These are phyloP conservation scores for Actinostola sp. DNA, from an alignment of 92 coral and sea anemone species.

Conservation along the genomic window DNA sequence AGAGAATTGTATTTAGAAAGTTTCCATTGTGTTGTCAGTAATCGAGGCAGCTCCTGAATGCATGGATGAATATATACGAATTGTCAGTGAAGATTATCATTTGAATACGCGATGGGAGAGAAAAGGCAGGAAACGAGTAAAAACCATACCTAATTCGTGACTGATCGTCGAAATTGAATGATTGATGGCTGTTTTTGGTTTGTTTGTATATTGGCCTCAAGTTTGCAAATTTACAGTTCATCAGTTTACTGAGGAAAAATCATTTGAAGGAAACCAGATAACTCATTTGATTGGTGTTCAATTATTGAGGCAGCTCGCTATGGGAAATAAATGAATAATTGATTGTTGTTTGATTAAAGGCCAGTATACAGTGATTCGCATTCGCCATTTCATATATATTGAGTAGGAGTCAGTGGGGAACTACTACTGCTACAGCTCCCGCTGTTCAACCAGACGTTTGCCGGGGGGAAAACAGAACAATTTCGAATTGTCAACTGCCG, in stretches of 20 bases:
- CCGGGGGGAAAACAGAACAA: background rate
- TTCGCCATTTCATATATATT: background rate
- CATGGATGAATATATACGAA: no score
- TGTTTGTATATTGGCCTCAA: no score
- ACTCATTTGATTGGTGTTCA: background rate
- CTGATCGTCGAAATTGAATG: no score
- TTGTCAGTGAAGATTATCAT: no score
- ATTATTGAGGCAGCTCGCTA: background rate
- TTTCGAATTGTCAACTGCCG: background rate
- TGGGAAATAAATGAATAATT: constrained; percentile 4
- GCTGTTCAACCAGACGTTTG: background rate
- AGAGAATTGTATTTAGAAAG: no score
- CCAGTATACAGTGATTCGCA: background rate
- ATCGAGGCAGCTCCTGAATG: no score
- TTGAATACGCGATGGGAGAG: no score
- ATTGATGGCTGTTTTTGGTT: no score
- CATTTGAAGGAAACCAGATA: background rate
- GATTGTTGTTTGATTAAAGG: background rate
- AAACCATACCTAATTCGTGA: no score
- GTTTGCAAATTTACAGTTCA: no score
- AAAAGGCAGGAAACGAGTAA: no score
- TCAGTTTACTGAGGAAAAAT: background rate
- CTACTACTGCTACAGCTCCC: background rate
- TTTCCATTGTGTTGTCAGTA: no score
- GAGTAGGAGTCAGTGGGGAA: background rate